Evolutionary conservation across 1,140 invertebrate genomes (phyloP), one percentile per base, ranked within the genome.

Genomic region (Drosophila pseudoananassae): DNA sequence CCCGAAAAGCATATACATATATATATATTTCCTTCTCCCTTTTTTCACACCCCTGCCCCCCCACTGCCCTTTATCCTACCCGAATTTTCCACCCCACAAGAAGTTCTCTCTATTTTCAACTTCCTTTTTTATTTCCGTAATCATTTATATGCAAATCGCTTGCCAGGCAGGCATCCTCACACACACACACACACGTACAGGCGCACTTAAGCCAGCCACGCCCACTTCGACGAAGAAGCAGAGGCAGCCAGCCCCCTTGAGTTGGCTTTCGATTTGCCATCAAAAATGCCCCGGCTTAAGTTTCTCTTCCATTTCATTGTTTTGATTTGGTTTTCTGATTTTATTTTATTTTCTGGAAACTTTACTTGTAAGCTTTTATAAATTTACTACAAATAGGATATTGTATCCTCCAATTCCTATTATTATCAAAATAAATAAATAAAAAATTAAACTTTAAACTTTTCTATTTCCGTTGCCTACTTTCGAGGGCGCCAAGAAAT

Each of bases 81-180:
- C 6, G 0, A 7, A 23, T 12, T 15, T 17, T 51, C 58, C n/a
- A 15, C 27, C 49, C 61, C 50, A 10, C 49, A 46, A 53, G 64
- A 69, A 69, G 65, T 69, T 85, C 73, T 77, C 82, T 85, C 82
- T 85, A 85, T 87, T 87, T 74, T 87, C 78, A 82, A 88, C 82
- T 87, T 87, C 82, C 82, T 82, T 78, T 81, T 88, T 88, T 87
- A 87, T 87, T 87, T 87, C 82, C 82, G 82, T 87, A 88, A 87
- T 87, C 82, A 87, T 87, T 87, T 87, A 87, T 87, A 87, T 87
- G 82, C 82, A 87, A 87, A 87, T 87, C 82, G 82, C 78, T 85
- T 63, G 83, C 71, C 61, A 63, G 78, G 29, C 61, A 63, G 78
- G 29, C 54, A 72, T 51, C 46, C 80, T 63, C 51, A 47, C 59